Evolutionary conservation across 2,888 invertebrate species (phyloP), one percentile per base, ranked within the genome.

Genomic region (Thyatira batis): DNA sequence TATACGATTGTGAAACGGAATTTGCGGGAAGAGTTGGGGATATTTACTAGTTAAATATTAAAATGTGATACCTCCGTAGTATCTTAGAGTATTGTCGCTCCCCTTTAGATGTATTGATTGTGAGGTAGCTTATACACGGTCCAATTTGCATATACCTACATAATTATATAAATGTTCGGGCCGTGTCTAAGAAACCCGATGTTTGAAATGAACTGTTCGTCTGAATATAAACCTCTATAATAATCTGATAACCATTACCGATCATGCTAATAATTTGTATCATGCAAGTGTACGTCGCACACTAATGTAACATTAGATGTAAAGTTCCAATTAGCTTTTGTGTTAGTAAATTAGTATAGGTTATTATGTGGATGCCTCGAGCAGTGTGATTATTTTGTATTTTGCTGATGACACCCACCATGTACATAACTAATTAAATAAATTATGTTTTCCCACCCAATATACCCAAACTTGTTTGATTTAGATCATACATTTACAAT

Each of bases 371-470:
- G 64, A 71, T 67, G 76, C 74, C 66, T 63, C 57, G 65, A 76
- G 78, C 84, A 72, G 75, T 77, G 78, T 81, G 71, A 75, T 84
- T 80, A 80, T 81, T 82, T 83, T 81, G 67, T 80, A 77, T 76
- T 33, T 72, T 70, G 83, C 82, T 82, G 71, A 71, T 67, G 76
- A 80, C 80, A 82, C 71, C 61, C 80, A 81, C 75, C 77, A 85
- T 90, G 90, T 90, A 89, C 78, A 87, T 89, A 88, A 77, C 66
- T 81, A 79, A 78, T 76, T 52, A 83, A 89, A 84, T 89, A 89
- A 89, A 88, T 79, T 83, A 82, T 87, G 86, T 87, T 91, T 87
- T 84, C 83, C 83, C 89, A 89, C 88, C 84, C 65, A 76, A 64
- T 20, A 23, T 20, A 53, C 43, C 50, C 43, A 33, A n/a, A 23